phyloP scores from a whole-genome alignment of 2,888 invertebrate genomes.

The Cheilosia pagana region DNA sequence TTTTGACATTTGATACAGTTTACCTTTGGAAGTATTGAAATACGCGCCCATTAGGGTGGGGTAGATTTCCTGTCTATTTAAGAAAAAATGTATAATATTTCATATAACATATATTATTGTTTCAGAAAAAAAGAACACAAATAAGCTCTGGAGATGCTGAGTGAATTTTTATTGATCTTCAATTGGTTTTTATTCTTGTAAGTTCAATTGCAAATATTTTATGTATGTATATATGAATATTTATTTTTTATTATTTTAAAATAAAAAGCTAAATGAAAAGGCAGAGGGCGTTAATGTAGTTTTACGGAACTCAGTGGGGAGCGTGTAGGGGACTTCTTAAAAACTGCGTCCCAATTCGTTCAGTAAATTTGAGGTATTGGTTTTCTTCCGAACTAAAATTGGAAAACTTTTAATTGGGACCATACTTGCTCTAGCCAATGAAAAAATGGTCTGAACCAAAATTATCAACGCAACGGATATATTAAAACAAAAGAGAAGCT shows the following conservation, averaged over 20 bases:
- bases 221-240: not conserved
- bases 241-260: not conserved
- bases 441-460: no score
- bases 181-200: slow-evolving; percentile 1
- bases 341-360: no score
- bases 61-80: not conserved
- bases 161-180: slow-evolving; percentile 5
- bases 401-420: no score
- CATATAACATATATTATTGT: slow-evolving; percentile 17
- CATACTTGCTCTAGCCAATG: no score
- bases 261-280: not conserved
- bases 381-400: no score
- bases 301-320: not conserved
- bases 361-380: no score
- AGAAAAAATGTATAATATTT: not conserved
- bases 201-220: not conserved
- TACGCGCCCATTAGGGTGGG: not conserved
- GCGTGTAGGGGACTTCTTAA: no score
- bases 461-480: no score
- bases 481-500: no score
- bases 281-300: not conserved
- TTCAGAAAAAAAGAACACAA: slow-evolving; percentile 7
- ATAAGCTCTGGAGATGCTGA: not conserved
- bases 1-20: slow-evolving; percentile 5
- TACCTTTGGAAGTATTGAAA: slow-evolving; percentile 8